Base-by-base conservation (phyloP, 2,113 vertebrate genomes). In the Nansenia antarctica region DNA sequence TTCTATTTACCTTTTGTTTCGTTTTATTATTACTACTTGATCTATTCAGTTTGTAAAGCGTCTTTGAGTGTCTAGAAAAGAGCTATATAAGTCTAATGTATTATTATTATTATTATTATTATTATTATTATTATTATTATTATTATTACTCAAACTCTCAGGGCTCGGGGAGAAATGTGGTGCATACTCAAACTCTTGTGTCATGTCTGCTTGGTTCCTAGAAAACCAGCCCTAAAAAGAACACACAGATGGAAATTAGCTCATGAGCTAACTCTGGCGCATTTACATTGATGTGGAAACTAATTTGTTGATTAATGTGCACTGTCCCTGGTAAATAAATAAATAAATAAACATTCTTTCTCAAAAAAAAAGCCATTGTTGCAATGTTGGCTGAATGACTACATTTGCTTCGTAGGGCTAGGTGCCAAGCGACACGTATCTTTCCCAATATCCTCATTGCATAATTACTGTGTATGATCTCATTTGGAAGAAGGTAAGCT, bases 91-190 rank as follows among this genome's bases (percentile, higher is more conserved):
- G n/a, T n/a, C n/a, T n/a, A n/a, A n/a, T n/a, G n/a, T n/a, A n/a
- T n/a, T n/a, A n/a, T n/a, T n/a, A n/a, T n/a, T n/a, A n/a, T n/a
- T n/a, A n/a, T n/a, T n/a, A n/a, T n/a, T n/a, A n/a, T n/a, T n/a
- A n/a, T n/a, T n/a, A n/a, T n/a, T n/a, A n/a, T n/a, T n/a, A n/a
- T n/a, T n/a, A n/a, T n/a, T n/a, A n/a, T n/a, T n/a, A n/a, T n/a
- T n/a, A n/a, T n/a, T n/a, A n/a, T n/a, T n/a, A n/a, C n/a, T n/a
- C 62, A 72, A 58, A 65, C 34, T 47, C 34, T 42, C 5, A 39
- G 29, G 11, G 18, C 27, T 22, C 42, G 8, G 5, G 35, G 5
- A 37, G 11, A 37, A 4, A 37, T n/a, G 11, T 32, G n/a, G 11
- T 12, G 37, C 27, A 29, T 18, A 31, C 3, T 45, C 7, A 27